Evolutionary conservation across 2,888 invertebrate species (phyloP), one percentile per base, ranked within the genome.

Genomic region (Agelastica alni): DNA sequence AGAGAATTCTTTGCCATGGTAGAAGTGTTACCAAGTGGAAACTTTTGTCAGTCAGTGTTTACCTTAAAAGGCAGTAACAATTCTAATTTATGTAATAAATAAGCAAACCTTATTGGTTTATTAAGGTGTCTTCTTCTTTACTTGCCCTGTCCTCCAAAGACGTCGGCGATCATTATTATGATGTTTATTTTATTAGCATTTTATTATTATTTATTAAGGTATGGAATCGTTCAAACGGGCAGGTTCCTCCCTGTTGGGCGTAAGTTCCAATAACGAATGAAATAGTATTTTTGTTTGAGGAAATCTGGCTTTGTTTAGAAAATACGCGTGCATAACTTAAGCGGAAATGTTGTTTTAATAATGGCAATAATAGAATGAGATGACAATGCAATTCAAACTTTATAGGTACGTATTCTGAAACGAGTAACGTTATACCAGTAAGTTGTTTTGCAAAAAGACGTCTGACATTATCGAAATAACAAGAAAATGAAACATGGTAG

Each of bases 371-470:
- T 26, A 46, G 46, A 46, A 46, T 26, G 17, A 16, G 46, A 46
- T 36, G 36, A 36, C 36, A 36, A 36, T 36, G 46, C 46, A 46
- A 46, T 46, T 34, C 36, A 34, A 46, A 46, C 46, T 46, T 46
- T 46, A 36, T 46, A 36, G 46, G 36, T 46, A 46, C 9, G 28
- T 36, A 36, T 46, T n/a, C n/a, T 12, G 16, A 31, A 43, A 43
- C 34, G 13, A 14, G 14, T 34, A 34, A 34, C 34, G 34, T 3
- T 34, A 16, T 34, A 16, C 14, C 5, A 16, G 34, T 16, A 9
- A 34, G 34, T 34, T 34, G 32, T 32, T 32, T 14, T 34, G 14
- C 9, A 34, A 34, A 34, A 16, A 16, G 34, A 34, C 10, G 34
- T 34, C 31, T 31, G 12, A 31, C 10, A 31, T 3, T 31, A 10